Conservation (phyloP, 2,888 invertebrate genomes). For the Apotomis turbidana region DNA sequence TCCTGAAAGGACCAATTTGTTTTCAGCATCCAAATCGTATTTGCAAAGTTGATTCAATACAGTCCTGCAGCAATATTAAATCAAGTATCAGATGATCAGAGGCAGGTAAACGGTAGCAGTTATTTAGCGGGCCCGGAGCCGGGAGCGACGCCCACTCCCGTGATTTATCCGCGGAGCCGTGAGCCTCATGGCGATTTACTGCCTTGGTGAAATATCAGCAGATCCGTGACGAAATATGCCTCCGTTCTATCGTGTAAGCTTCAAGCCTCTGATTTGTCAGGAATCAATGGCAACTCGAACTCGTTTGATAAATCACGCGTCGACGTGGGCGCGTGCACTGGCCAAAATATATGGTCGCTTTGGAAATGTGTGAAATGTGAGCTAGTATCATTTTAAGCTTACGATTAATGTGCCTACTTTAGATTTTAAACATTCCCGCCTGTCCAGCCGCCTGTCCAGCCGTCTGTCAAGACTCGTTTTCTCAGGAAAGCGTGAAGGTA, state of each 20-base stretch:
- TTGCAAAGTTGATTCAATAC: slow-evolving; percentile 50
- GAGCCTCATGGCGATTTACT: slow-evolving; percentile 63
- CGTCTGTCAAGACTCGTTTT: no score
- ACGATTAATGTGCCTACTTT: no score
- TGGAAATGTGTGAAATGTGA: neutral
- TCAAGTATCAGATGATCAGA: slow-evolving; percentile 81
- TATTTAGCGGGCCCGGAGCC: slow-evolving; percentile 67
- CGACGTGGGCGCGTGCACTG: slow-evolving; percentile 29
- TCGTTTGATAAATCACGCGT: slow-evolving; percentile 39
- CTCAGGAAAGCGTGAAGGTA: no score
- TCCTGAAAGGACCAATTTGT: slow-evolving; percentile 49
- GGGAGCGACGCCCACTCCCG: slow-evolving; percentile 73
- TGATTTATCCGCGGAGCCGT: slow-evolving; percentile 72
- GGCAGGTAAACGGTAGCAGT: slow-evolving; percentile 82
- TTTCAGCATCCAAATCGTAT: slow-evolving; percentile 47
- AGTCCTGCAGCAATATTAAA: slow-evolving; percentile 71
- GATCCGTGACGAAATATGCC: slow-evolving; percentile 66
- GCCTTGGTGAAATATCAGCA: slow-evolving; percentile 73
- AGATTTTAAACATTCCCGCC: no score
- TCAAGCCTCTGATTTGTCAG: slow-evolving; percentile 59
- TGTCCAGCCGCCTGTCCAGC: no score
- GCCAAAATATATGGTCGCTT: slow-evolving; percentile 24
- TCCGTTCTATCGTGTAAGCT: slow-evolving; percentile 51
- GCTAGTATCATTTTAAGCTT: neutral
- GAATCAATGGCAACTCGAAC: slow-evolving; percentile 43